Evolutionary conservation across 2,888 invertebrate genomes (phyloP).

Genomic region (Alsophila aescularia): DNA sequence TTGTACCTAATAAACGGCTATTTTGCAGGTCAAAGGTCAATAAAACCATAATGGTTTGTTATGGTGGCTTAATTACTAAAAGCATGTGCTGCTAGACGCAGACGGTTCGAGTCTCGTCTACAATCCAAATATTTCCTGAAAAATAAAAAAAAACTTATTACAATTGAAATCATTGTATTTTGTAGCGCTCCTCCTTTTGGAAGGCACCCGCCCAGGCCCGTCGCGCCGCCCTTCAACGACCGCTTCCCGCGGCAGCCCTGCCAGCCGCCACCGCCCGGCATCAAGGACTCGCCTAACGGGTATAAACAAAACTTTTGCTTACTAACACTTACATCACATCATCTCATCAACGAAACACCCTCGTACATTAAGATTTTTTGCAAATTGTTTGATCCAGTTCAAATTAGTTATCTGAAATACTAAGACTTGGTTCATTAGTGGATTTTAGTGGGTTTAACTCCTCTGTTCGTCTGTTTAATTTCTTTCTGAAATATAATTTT

Average conservation of each 20-base stretch:
- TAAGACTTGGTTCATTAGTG: background rate
- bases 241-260: conserved; percentile 67
- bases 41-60: no score
- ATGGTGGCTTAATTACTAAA: no score
- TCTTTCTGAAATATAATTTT: background rate
- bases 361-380: background rate
- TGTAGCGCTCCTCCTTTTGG: conserved; percentile 56
- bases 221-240: conserved; percentile 50
- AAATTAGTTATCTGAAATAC: background rate
- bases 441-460: background rate
- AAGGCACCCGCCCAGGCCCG: conserved; percentile 45
- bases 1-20: no score
- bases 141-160: no score
- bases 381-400: background rate
- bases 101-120: no score
- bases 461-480: background rate
- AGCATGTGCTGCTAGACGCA: no score
- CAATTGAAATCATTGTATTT: conserved; percentile 18
- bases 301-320: conserved; percentile 55
- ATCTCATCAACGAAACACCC: background rate
- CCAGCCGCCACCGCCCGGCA: conserved; percentile 86
- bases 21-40: no score
- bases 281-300: conserved; percentile 82
- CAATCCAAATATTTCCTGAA: no score
- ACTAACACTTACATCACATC: background rate